Conservation (phyloP, 2,888 invertebrate genomes). For the Fragum fragum region DNA sequence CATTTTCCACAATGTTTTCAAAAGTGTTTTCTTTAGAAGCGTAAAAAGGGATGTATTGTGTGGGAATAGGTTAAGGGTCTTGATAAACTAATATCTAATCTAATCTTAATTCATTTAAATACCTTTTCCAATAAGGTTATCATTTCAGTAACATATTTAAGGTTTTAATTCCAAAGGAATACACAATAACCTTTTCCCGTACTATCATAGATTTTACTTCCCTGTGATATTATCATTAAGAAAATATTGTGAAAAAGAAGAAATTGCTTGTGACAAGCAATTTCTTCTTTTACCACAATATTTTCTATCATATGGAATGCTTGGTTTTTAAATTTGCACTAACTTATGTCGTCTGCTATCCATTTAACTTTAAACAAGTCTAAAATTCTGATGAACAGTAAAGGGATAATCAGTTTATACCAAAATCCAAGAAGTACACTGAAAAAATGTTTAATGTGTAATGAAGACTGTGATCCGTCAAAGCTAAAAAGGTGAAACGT, state of each 20-base stretch:
- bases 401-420: background rate
- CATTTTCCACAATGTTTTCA: too few relatives aligned
- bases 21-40: too few relatives aligned
- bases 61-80: background rate
- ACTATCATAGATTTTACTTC: background rate
- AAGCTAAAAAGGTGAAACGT: too few relatives aligned
- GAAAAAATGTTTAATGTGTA: too few relatives aligned
- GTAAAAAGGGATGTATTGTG: too few relatives aligned
- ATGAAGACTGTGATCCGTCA: too few relatives aligned
- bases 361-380: background rate
- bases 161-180: background rate
- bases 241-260: background rate
- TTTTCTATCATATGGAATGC: too few relatives aligned
- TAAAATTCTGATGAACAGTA: too few relatives aligned
- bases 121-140: background rate
- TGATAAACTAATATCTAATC: slow-evolving; percentile 2
- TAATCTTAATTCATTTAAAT: background rate
- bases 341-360: background rate
- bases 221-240: too few relatives aligned
- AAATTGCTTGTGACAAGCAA: background rate
- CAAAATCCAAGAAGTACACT: background rate
- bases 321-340: background rate
- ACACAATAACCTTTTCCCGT: background rate
- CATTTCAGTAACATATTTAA: background rate
- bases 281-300: background rate